Percentiles rank a stretch among this genome's conserved stretches.
phyloP scores from a whole-genome alignment of 2,113 vertebrate genomes.

The Engraulis encrasicolus region DNA sequence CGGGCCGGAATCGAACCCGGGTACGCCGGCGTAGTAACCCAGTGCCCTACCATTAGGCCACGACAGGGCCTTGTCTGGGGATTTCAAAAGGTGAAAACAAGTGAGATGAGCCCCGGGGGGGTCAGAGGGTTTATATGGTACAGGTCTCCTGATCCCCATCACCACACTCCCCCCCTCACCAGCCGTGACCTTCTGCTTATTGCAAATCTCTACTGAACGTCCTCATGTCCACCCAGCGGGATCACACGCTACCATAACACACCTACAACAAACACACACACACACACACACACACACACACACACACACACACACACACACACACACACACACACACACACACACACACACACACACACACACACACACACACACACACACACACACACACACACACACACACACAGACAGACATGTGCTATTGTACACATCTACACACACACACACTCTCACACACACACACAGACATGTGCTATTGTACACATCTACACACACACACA shows the following conservation, averaged over 20 bases:
- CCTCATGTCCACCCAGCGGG: constrained; percentile 18
- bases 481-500: neutral
- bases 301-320: neutral
- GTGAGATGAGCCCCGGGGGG: neutral
- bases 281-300: neutral
- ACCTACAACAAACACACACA: no score
- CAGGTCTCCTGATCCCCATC: neutral
- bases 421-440: neutral
- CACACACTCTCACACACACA: neutral
- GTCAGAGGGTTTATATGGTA: neutral
- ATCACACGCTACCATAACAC: constrained; percentile 24
- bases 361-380: neutral
- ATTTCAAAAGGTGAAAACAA: no score
- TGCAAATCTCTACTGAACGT: neutral
- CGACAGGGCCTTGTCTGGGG: no score
- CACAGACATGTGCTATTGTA: neutral
- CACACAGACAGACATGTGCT: constrained; percentile 4
- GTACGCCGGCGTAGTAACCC: no score
- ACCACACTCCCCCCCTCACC: neutral
- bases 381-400: neutral
- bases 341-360: no score
- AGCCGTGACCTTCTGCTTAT: neutral
- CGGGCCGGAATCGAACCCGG: no score
- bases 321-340: no score
- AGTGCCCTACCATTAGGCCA: no score